Evolutionary conservation across 2,888 invertebrate genomes (phyloP).

Genomic region (Erebia palarica): DNA sequence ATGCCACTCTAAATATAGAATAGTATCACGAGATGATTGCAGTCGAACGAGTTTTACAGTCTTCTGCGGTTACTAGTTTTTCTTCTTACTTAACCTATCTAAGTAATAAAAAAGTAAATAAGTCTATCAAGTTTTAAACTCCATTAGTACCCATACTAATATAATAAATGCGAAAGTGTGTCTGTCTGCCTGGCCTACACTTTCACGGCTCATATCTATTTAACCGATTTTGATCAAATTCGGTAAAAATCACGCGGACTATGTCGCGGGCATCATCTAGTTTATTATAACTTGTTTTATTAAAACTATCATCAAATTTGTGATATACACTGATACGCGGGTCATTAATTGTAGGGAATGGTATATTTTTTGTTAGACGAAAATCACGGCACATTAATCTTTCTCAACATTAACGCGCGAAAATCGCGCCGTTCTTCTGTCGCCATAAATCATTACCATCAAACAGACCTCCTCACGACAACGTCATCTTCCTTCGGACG

Average conservation of each 20-base stretch:
- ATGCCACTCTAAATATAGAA: slow-evolving; percentile 70
- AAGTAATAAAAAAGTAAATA: too few relatives aligned
- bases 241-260: too few relatives aligned
- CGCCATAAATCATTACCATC: slow-evolving; percentile 80
- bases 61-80: slow-evolving; percentile 65
- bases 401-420: slow-evolving; percentile 71
- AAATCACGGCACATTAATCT: slow-evolving; percentile 71
- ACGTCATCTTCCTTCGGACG: slow-evolving; percentile 76
- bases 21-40: slow-evolving; percentile 65
- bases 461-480: slow-evolving; percentile 60
- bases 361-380: slow-evolving; percentile 62
- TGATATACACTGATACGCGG: slow-evolving; percentile 4
- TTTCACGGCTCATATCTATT: too few relatives aligned
- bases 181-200: too few relatives aligned
- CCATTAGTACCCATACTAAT: too few relatives aligned
- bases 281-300: too few relatives aligned
- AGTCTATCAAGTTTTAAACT: slow-evolving; percentile 16
- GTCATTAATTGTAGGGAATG: slow-evolving; percentile 47
- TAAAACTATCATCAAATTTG: slow-evolving; percentile 20
- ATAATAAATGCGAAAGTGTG: neutral
- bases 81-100: slow-evolving; percentile 61
- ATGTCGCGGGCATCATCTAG: too few relatives aligned
- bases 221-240: too few relatives aligned
- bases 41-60: slow-evolving; percentile 62
- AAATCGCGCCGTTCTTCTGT: slow-evolving; percentile 73